Percentiles rank a stretch among this genome's conserved stretches.
These are phyloP conservation scores for Palythoa grandiflora DNA, from an alignment of 92 coral and sea anemone species.

Conservation along the genomic window DNA sequence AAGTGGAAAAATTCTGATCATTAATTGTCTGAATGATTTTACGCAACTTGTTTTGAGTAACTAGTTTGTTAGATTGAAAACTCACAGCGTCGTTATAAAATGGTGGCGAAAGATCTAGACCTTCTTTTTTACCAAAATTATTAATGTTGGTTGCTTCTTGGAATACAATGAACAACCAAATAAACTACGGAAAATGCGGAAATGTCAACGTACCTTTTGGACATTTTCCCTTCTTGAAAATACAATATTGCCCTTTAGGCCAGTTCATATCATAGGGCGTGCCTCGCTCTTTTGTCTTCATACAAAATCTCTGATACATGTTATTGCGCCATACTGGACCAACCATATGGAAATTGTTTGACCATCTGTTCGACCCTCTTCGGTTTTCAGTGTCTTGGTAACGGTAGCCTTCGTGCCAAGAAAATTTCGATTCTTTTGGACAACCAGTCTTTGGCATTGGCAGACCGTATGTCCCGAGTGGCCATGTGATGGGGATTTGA, in stretches of 20 bases:
- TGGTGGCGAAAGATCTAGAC: too few relatives aligned
- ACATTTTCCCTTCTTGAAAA: constrained; percentile 64
- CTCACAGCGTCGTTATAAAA: too few relatives aligned
- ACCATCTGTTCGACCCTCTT: constrained; percentile 21
- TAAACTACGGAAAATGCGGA: too few relatives aligned
- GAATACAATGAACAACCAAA: too few relatives aligned
- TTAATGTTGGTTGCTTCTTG: too few relatives aligned
- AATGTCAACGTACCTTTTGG: constrained; percentile 47
- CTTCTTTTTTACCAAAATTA: too few relatives aligned
- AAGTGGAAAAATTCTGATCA: too few relatives aligned
- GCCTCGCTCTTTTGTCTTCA: constrained; percentile 53
- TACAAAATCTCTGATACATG: constrained; percentile 62
- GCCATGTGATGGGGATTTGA: constrained; percentile 64
- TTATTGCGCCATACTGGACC: constrained; percentile 5
- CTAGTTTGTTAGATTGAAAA: too few relatives aligned
- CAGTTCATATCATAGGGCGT: constrained; percentile 11
- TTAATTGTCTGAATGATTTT: too few relatives aligned
- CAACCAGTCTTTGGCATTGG: constrained; percentile 71
- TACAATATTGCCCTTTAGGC: constrained; percentile 64
- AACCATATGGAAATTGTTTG: constrained; percentile 50
- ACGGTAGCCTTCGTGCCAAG: constrained; percentile 60
- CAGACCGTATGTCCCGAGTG: constrained; percentile 68
- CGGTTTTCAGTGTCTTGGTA: constrained; percentile 60
- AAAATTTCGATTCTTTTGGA: constrained; percentile 43
- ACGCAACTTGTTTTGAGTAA: too few relatives aligned